phyloP scores from a whole-genome alignment of 2,113 vertebrate species.

The Pomatostomus ruficeps region DNA sequence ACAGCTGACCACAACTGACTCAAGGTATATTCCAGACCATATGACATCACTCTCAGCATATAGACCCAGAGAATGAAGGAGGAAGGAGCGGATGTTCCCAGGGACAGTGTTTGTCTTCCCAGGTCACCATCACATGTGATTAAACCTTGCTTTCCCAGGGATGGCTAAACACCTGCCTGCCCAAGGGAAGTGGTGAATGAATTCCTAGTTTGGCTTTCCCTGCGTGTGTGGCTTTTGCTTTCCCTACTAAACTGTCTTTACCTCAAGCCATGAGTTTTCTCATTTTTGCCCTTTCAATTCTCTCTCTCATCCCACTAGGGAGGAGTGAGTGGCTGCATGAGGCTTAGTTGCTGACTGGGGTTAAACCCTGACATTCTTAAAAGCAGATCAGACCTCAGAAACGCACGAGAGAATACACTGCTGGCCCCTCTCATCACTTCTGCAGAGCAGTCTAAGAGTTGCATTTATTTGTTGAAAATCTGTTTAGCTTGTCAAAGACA shows the following conservation, averaged over 20 bases:
- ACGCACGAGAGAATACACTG: fast-evolving
- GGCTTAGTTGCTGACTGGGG: background rate
- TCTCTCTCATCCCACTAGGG: background rate
- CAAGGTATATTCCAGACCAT: background rate
- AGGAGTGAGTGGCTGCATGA: background rate
- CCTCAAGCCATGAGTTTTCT: background rate
- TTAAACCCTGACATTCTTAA: background rate
- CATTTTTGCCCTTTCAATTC: background rate
- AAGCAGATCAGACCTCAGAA: background rate
- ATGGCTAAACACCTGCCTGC: background rate
- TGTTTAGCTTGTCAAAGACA: background rate
- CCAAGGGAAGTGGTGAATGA: background rate
- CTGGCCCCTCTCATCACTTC: background rate
- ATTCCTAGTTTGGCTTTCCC: background rate
- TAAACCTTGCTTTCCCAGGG: background rate
- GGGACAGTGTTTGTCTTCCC: background rate
- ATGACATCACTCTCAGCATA: too few relatives aligned
- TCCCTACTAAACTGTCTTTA: background rate
- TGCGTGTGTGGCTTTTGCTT: background rate
- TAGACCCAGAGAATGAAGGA: background rate
- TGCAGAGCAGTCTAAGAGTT: background rate
- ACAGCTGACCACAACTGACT: background rate
- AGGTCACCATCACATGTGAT: background rate
- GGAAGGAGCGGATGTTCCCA: fast-evolving
- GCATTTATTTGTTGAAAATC: background rate